Base-by-base conservation (phyloP, 2,888 invertebrate species). In the Apotomis betuletana region DNA sequence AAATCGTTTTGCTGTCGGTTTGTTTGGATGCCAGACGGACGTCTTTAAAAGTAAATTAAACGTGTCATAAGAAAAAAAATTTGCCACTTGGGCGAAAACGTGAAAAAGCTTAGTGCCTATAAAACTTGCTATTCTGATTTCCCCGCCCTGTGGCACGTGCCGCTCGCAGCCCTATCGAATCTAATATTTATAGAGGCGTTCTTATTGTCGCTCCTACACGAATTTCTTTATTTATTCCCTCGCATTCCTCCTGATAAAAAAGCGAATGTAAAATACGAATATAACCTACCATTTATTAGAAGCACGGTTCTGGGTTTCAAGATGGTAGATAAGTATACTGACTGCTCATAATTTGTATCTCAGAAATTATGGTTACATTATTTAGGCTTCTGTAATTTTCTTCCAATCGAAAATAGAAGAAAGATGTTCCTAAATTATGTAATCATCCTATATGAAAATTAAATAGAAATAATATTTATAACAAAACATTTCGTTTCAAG, bases 141-240 rank as follows among this genome's bases (percentile, higher is more conserved):
- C 64, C 64, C 57, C 13, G 0, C 6, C 3, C 0, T 8, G 4
- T 10, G 1, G 13, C 4, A 13, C 58, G 46, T 12, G 59, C 5
- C 15, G 2, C 51, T 38, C 75, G 74, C 75, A 75, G 76, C 78
- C 77, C 82, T 81, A 84, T 85, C 83, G 83, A 83, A 82, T 86
- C 80, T 86, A 86, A 86, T 87, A 87, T 88, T 88, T 85, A 88
- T 85, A 79, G 79, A 78, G 75, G 74, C 76, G 75, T 76, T 78
- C 72, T 77, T 75, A 77, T 79, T 78, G 78, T 77, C 74, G 76
- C 69, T 70, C 57, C 44, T 63, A 63, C 58, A 58, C 70, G 70
- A 64, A 70, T 70, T 54, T 57, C 61, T 69, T 62, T 70, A 70
- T 70, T 64, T 64, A 58, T 59, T 63, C 12, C 69, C 63, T 59